Conservation (phyloP, 2,113 vertebrate species). For the Nipponia nippon region DNA sequence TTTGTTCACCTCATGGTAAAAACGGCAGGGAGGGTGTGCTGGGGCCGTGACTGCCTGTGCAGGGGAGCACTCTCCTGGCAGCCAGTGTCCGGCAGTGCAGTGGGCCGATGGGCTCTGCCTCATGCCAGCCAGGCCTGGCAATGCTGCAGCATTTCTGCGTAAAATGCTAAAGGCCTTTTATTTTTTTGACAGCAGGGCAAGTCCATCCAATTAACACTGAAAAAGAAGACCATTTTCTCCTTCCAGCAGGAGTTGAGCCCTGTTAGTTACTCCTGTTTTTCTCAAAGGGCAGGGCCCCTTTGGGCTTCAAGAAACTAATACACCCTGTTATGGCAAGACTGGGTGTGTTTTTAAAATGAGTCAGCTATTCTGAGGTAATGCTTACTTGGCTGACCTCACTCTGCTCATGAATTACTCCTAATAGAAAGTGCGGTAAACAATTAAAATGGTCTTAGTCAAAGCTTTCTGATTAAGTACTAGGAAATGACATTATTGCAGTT, state of each 20-base stretch:
- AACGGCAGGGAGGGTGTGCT: neutral
- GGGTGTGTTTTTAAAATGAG: slow-evolving; percentile 13
- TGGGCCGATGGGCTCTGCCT: neutral
- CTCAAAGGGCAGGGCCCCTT: neutral
- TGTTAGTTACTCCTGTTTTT: neutral
- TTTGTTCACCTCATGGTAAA: rapidly evolving
- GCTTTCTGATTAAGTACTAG: neutral
- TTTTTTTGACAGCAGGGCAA: neutral
- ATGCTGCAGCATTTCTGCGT: neutral
- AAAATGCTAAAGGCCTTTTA: neutral
- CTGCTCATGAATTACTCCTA: neutral
- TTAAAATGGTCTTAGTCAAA: neutral
- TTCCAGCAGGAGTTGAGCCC: neutral
- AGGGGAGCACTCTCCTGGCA: neutral
- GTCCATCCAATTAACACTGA: neutral
- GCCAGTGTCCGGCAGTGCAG: rapidly evolving
- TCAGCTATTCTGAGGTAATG: slow-evolving; percentile 7
- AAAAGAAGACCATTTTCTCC: neutral
- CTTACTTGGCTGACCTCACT: neutral
- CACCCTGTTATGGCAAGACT: neutral
- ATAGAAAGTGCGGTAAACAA: neutral
- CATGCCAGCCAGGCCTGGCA: neutral
- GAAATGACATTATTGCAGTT: neutral
- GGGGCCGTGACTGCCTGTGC: neutral
- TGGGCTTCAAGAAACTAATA: neutral